phyloP scores from a whole-genome alignment of 2,113 vertebrate genomes.

The Gallinago jamesoni region DNA sequence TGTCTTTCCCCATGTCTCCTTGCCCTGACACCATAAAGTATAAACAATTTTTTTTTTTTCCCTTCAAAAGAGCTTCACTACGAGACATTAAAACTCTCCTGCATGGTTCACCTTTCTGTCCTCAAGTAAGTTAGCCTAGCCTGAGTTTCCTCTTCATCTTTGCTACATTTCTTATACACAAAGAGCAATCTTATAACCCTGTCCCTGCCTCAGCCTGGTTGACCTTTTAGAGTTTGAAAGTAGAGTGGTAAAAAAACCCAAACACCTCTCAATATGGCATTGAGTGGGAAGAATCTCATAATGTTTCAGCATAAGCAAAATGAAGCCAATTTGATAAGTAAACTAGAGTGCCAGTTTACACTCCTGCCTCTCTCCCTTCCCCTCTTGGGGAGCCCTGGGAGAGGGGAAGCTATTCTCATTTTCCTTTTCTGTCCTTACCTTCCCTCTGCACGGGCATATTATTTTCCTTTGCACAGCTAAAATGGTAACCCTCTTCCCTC shows the following conservation, averaged over 20 bases:
- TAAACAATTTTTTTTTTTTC: not conserved
- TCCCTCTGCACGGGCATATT: not conserved
- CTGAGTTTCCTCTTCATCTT: not conserved
- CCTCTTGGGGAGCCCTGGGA: rapidly evolving
- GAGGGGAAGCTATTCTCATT: not conserved
- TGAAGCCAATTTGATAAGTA: not conserved
- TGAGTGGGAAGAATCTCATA: not conserved
- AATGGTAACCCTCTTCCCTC: not conserved
- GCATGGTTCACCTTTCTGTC: not conserved
- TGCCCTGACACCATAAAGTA: not conserved
- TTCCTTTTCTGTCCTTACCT: not conserved
- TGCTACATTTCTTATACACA: not conserved
- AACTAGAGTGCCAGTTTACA: not conserved
- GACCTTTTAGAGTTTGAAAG: not conserved
- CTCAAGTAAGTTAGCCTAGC: not conserved
- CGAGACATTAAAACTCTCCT: not conserved
- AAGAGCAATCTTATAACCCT: not conserved
- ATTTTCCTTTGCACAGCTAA: not conserved
- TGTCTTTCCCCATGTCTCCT: no score
- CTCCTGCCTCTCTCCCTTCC: not conserved
- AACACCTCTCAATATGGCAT: not conserved
- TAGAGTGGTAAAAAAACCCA: not conserved
- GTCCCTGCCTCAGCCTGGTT: not conserved
- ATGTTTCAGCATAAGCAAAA: not conserved
- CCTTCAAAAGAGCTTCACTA: not conserved